Conservation (phyloP, 2,888 invertebrate species). For the Microplitis manilae region DNA sequence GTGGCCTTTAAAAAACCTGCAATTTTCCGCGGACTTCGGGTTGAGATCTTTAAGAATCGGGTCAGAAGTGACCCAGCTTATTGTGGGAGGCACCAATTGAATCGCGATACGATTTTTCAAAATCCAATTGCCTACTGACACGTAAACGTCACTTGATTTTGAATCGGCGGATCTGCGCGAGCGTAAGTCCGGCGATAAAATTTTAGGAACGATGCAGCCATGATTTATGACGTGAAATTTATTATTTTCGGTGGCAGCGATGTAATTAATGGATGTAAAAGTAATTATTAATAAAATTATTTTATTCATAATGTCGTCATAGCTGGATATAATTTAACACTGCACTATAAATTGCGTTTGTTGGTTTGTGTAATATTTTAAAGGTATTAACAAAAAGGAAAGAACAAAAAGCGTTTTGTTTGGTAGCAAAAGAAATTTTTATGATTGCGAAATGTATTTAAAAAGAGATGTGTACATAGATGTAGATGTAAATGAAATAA, state of each 20-base stretch:
- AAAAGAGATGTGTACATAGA: background rate
- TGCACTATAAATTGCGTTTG: background rate
- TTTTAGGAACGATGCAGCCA: constrained; percentile 57
- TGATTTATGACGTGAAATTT: constrained; percentile 32
- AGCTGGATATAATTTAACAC: constrained; percentile 3
- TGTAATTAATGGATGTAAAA: background rate
- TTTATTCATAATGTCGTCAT: constrained; percentile 25
- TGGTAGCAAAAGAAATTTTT: background rate
- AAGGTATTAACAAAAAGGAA: background rate
- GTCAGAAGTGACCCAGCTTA: constrained; percentile 45
- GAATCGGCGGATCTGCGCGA: constrained; percentile 44
- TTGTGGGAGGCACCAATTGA: constrained; percentile 52
- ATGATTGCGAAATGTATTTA: background rate
- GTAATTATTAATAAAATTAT: background rate
- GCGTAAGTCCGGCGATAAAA: constrained; percentile 47
- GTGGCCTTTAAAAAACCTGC: constrained; percentile 54
- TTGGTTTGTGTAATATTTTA: background rate
- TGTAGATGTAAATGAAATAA: background rate
- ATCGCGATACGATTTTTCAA: constrained; percentile 54
- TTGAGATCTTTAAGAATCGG: background rate
- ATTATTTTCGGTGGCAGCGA: background rate
- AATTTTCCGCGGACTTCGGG: constrained; percentile 34
- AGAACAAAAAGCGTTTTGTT: background rate
- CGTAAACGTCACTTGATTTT: constrained; percentile 40
- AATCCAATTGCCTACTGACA: constrained; percentile 61